Percentiles rank a stretch among this genome's conserved stretches.
These are phyloP conservation scores for Tipula unca DNA, from an alignment of 2,888 invertebrate species.

Conservation along the genomic window DNA sequence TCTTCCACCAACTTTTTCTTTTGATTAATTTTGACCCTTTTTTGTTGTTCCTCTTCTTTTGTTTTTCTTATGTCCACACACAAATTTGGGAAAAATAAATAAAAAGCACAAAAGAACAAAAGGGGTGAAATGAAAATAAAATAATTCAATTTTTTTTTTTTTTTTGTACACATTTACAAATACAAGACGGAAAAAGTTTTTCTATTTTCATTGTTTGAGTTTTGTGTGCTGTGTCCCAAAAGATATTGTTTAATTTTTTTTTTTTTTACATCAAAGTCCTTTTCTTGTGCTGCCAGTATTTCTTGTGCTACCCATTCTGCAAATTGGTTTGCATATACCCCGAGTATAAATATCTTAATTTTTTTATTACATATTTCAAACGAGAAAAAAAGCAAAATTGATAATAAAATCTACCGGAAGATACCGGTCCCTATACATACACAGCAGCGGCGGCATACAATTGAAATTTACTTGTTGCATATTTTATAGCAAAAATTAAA, in stretches of 20 bases:
- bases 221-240: not conserved
- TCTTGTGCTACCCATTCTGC: not conserved
- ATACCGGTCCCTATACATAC: not conserved
- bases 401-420: conserved; percentile 14
- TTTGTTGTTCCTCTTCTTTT: not conserved
- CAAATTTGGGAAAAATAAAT: not conserved
- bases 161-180: not conserved
- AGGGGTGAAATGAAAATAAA: not conserved
- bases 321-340: not conserved
- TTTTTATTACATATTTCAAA: not conserved
- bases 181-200: not conserved
- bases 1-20: not conserved
- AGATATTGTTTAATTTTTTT: not conserved
- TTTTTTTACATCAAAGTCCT: not conserved
- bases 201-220: not conserved
- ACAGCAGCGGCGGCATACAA: not conserved
- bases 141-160: not conserved
- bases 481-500: not conserved
- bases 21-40: conserved; percentile 8
- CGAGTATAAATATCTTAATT: not conserved
- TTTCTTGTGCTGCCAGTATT: not conserved
- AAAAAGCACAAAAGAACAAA: not conserved
- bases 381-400: not conserved
- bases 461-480: conserved; percentile 14
- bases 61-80: not conserved